Base-by-base conservation (phyloP, 2,113 vertebrate genomes). In the Anguilla rostrata region DNA sequence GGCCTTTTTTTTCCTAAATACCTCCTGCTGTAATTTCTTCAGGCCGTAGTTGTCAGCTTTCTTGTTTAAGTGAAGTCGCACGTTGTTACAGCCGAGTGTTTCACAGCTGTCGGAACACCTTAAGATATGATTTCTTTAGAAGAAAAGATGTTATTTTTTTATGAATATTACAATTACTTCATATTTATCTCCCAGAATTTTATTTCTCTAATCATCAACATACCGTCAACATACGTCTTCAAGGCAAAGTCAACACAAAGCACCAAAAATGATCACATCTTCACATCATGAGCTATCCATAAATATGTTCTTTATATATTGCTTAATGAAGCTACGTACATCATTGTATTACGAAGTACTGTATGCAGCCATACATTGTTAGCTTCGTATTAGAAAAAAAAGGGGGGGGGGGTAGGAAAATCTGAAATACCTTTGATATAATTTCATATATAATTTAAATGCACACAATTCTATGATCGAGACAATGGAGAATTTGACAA, bases 151-250 rank as follows among this genome's bases (percentile, higher is more conserved):
- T 85, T 39, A 78, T 85, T 71, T 80, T 86, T 75, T 86, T 75
- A 86, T 66, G 57, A 81, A 86, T 16, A 40, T 80, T 53, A 66
- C 14, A 75, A 86, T 86, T 83, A 78, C 81, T 43, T 43, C 60
- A 46, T 18, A 60, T 34, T 71, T 66, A 86, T 83, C 60, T 78
- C 41, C 81, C 71, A n/a, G 29, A 81, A 86, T 43, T 86, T 66
- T 22, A 39, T 82, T 71, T 83, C 57, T 75, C 66, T 18, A 49
- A 63, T 63, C 85, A 86, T 46, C 79, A 34, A 34, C 34, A 11
- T 53, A 53, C 66, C 79, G 14, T 41, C n/a, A 66, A 79, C 80
- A 86, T 66, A 66, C 39, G 29, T 63, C 57, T 14, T 85, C 9
- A 49, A 81, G 78, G 39, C 18, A 39, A 39, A 53, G 84, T 85